These are phyloP conservation scores for Addax nasomaculatus DNA, from an alignment of 2,113 vertebrate genomes.

Conservation along the genomic window DNA sequence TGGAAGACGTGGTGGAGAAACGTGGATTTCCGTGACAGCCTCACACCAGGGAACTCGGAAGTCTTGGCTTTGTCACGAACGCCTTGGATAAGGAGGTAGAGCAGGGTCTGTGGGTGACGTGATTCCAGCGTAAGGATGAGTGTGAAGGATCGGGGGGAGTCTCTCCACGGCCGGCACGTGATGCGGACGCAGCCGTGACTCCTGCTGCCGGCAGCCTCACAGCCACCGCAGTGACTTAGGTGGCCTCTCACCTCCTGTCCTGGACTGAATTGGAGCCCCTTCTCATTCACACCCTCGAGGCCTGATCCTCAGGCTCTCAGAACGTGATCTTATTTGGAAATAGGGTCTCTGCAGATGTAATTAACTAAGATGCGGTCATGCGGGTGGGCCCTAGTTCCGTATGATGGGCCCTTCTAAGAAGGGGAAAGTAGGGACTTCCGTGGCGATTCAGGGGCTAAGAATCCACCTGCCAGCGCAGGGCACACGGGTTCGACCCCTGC, in stretches of 20 bases:
- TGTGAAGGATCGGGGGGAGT: fast-evolving
- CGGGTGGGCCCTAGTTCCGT: too few relatives aligned
- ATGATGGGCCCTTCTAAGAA: neutral
- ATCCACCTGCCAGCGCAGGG: neutral
- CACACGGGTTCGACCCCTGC: fast-evolving
- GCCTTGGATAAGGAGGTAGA: neutral
- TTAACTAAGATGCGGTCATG: too few relatives aligned
- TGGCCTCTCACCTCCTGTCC: fast-evolving
- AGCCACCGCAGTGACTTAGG: fast-evolving
- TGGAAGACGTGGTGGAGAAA: neutral
- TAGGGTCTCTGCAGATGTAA: fast-evolving
- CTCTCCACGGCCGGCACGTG: fast-evolving
- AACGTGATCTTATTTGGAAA: neutral
- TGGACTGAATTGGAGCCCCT: too few relatives aligned
- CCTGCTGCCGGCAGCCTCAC: neutral
- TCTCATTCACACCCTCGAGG: neutral
- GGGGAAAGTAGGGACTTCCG: neutral
- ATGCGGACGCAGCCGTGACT: fast-evolving
- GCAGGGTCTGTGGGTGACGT: fast-evolving
- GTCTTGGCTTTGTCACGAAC: fast-evolving
- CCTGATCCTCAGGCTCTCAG: neutral
- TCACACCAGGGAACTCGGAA: fast-evolving
- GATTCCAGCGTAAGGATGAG: fast-evolving
- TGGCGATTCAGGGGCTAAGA: neutral
- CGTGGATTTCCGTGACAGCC: fast-evolving